A percentile compares a stretch with the other conserved stretches of the same genome.
phyloP scores from a whole-genome alignment of 2,113 vertebrate genomes.

The Ptilorrhoa leucosticta region DNA sequence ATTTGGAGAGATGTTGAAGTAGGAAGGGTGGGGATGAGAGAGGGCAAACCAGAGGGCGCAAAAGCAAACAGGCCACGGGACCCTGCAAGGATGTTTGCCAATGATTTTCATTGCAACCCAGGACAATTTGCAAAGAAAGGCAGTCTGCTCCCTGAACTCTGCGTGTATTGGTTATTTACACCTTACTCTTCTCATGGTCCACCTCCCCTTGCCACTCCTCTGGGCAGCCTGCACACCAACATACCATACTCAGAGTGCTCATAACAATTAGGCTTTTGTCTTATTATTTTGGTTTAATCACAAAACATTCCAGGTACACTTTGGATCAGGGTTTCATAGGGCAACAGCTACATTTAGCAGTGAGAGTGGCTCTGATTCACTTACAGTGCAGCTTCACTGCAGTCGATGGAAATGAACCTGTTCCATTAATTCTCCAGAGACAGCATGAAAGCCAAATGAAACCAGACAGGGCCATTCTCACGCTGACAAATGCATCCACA shows the following conservation, averaged over 20 bases:
- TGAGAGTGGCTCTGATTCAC: background rate
- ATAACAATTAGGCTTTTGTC: background rate
- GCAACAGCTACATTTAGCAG: constrained; percentile 5
- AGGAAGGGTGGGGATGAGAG: background rate
- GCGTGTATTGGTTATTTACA: background rate
- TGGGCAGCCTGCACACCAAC: background rate
- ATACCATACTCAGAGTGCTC: background rate
- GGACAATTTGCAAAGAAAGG: background rate
- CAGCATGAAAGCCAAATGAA: constrained; percentile 8
- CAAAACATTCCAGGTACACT: background rate
- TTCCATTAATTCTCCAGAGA: constrained; percentile 21
- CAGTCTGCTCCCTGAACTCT: background rate
- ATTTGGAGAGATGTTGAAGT: background rate
- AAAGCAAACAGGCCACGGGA: background rate
- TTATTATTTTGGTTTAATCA: background rate
- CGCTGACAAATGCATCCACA: background rate
- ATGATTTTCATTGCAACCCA: background rate
- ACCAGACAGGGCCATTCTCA: constrained; percentile 23
- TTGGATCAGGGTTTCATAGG: background rate
- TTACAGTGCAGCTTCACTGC: background rate
- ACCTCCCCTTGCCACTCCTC: background rate
- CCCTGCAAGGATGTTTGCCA: background rate
- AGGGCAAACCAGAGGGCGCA: background rate
- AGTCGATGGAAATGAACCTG: background rate
- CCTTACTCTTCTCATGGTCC: background rate